phyloP scores from a whole-genome alignment of 2,797 vertebrate species.

The Petrocephalus sullivani region DNA sequence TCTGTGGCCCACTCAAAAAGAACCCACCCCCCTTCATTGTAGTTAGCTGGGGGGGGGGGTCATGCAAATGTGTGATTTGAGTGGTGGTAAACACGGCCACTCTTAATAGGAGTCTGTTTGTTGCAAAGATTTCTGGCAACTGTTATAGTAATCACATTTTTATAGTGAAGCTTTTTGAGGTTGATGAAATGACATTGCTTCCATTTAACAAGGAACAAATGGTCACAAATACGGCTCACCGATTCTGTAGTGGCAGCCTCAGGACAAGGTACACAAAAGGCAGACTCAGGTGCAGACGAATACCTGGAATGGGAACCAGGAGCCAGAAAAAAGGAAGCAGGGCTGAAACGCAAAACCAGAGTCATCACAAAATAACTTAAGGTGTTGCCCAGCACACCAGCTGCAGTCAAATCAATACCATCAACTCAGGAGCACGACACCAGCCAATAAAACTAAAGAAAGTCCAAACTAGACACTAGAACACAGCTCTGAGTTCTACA shows the following conservation, averaged over 20 bases:
- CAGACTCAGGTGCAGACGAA: not conserved
- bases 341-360: not conserved
- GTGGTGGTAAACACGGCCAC: not conserved
- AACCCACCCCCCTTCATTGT: not conserved
- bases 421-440: not conserved
- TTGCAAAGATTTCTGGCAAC: not conserved
- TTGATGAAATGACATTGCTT: not conserved
- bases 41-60: not conserved
- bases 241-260: not conserved
- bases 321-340: not conserved
- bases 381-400: not conserved
- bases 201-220: not conserved
- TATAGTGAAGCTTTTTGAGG: not conserved
- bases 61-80: not conserved
- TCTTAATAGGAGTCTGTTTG: not conserved
- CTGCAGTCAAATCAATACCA: not conserved
- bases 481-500: not conserved
- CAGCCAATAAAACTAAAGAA: not conserved
- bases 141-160: not conserved
- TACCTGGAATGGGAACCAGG: not conserved
- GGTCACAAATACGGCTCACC: not conserved
- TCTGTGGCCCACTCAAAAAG: not conserved
- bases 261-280: not conserved
- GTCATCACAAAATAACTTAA: not conserved
- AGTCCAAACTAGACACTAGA: not conserved